phyloP scores from a whole-genome alignment of 2,113 vertebrate species.

The Nicator chloris region DNA sequence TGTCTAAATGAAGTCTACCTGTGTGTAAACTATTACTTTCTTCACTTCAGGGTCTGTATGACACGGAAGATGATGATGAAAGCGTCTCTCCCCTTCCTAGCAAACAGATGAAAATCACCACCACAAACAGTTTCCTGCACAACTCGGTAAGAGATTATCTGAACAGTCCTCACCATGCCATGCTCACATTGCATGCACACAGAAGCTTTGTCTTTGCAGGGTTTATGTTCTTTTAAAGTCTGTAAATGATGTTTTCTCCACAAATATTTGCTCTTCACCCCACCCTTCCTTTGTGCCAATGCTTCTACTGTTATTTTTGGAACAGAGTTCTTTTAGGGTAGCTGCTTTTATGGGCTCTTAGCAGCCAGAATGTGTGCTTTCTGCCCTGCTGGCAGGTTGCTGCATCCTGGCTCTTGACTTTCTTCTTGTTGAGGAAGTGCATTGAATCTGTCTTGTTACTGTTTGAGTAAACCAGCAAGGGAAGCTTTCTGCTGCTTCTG shows the following conservation, averaged over 20 bases:
- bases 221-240: background rate
- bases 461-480: background rate
- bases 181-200: background rate
- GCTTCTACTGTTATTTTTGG: background rate
- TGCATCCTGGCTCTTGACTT: background rate
- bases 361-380: background rate
- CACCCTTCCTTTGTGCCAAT: background rate
- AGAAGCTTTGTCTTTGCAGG: background rate
- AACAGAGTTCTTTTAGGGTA: background rate
- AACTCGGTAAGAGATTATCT: conserved; percentile 73
- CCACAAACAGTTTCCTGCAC: conserved; percentile 77
- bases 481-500: background rate
- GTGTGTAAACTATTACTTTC: background rate
- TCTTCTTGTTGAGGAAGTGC: background rate
- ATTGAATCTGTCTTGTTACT: background rate
- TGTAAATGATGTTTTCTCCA: background rate
- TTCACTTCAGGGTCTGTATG: conserved; percentile 66
- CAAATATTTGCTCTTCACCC: background rate
- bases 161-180: background rate
- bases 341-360: background rate
- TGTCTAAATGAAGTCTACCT: background rate
- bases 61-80: conserved; percentile 77
- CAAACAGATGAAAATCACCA: conserved; percentile 89
- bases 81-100: conserved; percentile 58
- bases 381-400: background rate